phyloP scores from a whole-genome alignment of 2,797 vertebrate species.

The Acipenser ruthenus region DNA sequence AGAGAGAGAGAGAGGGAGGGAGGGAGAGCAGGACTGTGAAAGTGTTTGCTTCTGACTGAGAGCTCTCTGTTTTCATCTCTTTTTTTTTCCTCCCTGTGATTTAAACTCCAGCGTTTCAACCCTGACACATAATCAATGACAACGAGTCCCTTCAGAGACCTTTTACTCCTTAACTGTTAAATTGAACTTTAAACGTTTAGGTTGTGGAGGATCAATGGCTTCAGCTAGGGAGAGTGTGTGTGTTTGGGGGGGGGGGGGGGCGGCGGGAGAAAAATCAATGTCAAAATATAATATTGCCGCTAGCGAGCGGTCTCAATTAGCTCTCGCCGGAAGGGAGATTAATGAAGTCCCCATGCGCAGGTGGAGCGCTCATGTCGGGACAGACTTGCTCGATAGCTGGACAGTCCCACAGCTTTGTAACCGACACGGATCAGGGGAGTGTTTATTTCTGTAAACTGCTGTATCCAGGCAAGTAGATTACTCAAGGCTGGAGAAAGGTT shows the following conservation, averaged over 20 bases:
- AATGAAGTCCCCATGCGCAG: slow-evolving; percentile 51
- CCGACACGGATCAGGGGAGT: too few relatives aligned
- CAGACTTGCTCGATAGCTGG: too few relatives aligned
- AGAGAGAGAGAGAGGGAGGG: slow-evolving; percentile 22
- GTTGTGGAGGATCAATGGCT: slow-evolving; percentile 86
- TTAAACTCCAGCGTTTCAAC: slow-evolving; percentile 82
- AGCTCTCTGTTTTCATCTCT: slow-evolving; percentile 15
- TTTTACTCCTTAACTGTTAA: slow-evolving; percentile 96
- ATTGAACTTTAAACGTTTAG: slow-evolving; percentile 97
- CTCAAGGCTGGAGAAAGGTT: too few relatives aligned
- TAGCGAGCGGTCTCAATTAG: slow-evolving; percentile 77
- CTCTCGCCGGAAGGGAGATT: slow-evolving; percentile 57
- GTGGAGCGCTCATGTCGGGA: neutral
- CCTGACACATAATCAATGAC: slow-evolving; percentile 96
- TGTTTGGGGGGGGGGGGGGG: slow-evolving; percentile 14
- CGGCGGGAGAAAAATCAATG: slow-evolving; percentile 63
- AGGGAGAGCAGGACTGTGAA: slow-evolving; percentile 10
- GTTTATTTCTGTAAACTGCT: too few relatives aligned
- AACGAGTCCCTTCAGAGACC: slow-evolving; percentile 87
- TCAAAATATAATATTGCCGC: slow-evolving; percentile 70
- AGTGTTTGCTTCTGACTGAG: slow-evolving; percentile 18
- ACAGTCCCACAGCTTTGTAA: too few relatives aligned
- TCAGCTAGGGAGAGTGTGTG: slow-evolving; percentile 55
- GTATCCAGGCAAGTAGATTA: too few relatives aligned
- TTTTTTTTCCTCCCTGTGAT: slow-evolving; percentile 48